Percentiles rank a stretch among this genome's conserved stretches.
Conservation (phyloP, 1,140 invertebrate species). For the Cotesia glomerata region DNA sequence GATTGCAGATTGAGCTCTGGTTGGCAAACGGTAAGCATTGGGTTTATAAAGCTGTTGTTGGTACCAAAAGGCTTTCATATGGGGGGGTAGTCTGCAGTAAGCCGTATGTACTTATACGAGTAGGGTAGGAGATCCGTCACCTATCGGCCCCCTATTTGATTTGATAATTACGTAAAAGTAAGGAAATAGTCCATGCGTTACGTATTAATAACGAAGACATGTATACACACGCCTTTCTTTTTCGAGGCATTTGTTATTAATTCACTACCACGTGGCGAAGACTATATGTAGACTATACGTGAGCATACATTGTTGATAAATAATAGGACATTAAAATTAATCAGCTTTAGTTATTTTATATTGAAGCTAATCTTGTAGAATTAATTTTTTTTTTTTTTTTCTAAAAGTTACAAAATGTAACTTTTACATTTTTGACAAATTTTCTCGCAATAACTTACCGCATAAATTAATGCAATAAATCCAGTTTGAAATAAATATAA, state of each 20-base stretch:
- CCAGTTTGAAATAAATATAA: too few relatives aligned
- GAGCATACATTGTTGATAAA: not conserved
- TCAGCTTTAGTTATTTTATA: too few relatives aligned
- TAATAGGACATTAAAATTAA: not conserved
- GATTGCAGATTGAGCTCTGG: constrained; percentile 36
- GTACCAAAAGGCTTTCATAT: constrained; percentile 2
- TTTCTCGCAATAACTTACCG: too few relatives aligned
- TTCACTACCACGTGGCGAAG: too few relatives aligned
- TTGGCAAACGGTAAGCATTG: constrained; percentile 32
- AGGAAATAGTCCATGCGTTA: constrained; percentile 27
- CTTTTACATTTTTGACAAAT: too few relatives aligned
- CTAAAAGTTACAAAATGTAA: too few relatives aligned
- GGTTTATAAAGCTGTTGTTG: constrained; percentile 34
- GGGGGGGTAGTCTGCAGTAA: constrained; percentile 14
- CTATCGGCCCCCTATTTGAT: not conserved
- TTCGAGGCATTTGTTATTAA: not conserved
- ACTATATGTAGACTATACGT: not conserved
- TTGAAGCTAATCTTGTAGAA: too few relatives aligned
- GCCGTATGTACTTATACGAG: not conserved
- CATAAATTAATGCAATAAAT: too few relatives aligned
- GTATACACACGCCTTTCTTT: not conserved
- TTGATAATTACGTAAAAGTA: constrained; percentile 27
- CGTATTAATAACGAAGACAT: not conserved
- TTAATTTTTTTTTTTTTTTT: too few relatives aligned
- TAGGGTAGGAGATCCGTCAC: not conserved